Base-by-base conservation (phyloP, 2,888 invertebrate genomes). In the Altica lythri region DNA sequence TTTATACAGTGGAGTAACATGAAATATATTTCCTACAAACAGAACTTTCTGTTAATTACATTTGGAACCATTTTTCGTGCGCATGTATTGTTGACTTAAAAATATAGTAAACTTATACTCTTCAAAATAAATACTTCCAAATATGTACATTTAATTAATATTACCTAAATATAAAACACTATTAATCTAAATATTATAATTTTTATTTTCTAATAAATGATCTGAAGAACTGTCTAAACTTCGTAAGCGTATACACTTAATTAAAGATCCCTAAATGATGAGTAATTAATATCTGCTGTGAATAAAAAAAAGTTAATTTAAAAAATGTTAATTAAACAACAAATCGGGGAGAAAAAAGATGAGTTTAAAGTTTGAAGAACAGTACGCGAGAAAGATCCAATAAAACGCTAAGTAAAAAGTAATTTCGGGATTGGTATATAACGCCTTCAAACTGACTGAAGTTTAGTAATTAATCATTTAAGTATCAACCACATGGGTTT, bases 251-350 rank as follows among this genome's bases (percentile, higher is more conserved):
- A 34, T 34, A 34, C 34, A 40, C 40, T 40, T 64, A 64, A 65
- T 65, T 65, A 65, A 59, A 61, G 60, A 54, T 49, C 52, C 47
- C 60, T 55, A 59, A 64, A 62, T 62, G 65, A 63, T 63, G 64
- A 58, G 64, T 61, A 63, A 64, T 64, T 65, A 65, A 64, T 65
- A 61, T 62, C 59, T 54, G 43, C 42, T 58, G 55, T 55, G 55
- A 62, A 46, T 37, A 45, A 62, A 54, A n/a, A 44, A 63, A 62
- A 62, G 62, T 65, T 62, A 63, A 62, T 65, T 65, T 62, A 17
- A 60, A 61, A 63, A 62, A 62, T 63, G 61, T 62, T 65, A 64
- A 65, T 65, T 64, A 64, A 65, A 37, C 40, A 37, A 35, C 34
- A 8, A 34, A 13, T 13, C 10, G 30, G 13, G 25, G 29, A 12